phyloP scores from a whole-genome alignment of 1,140 invertebrate genomes.

The Drosophila pseudoobscura region DNA sequence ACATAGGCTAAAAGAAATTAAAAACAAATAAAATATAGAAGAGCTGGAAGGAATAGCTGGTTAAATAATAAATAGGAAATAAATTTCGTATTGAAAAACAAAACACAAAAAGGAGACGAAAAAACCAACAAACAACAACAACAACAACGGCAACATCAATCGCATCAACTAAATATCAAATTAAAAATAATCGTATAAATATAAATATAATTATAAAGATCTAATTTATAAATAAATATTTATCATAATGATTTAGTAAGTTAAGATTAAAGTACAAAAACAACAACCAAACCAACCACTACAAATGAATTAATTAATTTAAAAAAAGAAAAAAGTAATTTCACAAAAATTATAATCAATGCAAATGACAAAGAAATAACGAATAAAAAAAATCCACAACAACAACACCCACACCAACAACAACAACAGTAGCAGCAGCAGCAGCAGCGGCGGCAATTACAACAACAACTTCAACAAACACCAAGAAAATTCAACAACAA shows the following conservation, averaged over 20 bases:
- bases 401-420: slow-evolving; percentile 39
- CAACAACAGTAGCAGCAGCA: slow-evolving; percentile 28
- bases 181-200: slow-evolving; percentile 58
- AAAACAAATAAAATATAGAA: slow-evolving; percentile 34
- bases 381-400: slow-evolving; percentile 47
- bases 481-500: slow-evolving; percentile 22
- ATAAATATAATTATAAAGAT: slow-evolving; percentile 49
- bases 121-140: slow-evolving; percentile 50
- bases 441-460: slow-evolving; percentile 36
- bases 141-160: slow-evolving; percentile 54
- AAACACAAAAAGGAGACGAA: slow-evolving; percentile 44
- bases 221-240: slow-evolving; percentile 65
- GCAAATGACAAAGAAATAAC: slow-evolving; percentile 64
- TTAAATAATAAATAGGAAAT: slow-evolving; percentile 45
- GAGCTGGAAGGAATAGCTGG: slow-evolving; percentile 32
- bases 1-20: slow-evolving; percentile 37
- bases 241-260: slow-evolving; percentile 76
- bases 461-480: slow-evolving; percentile 52
- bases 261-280: slow-evolving; percentile 78
- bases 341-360: slow-evolving; percentile 62
- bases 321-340: slow-evolving; percentile 54
- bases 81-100: slow-evolving; percentile 25
- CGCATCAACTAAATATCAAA: slow-evolving; percentile 79
- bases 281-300: slow-evolving; percentile 31
- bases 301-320: slow-evolving; percentile 60